Percentiles rank a stretch among this genome's conserved stretches.
phyloP scores from a whole-genome alignment of 2,797 vertebrate species.

The Pipistrellus pygmaeus region DNA sequence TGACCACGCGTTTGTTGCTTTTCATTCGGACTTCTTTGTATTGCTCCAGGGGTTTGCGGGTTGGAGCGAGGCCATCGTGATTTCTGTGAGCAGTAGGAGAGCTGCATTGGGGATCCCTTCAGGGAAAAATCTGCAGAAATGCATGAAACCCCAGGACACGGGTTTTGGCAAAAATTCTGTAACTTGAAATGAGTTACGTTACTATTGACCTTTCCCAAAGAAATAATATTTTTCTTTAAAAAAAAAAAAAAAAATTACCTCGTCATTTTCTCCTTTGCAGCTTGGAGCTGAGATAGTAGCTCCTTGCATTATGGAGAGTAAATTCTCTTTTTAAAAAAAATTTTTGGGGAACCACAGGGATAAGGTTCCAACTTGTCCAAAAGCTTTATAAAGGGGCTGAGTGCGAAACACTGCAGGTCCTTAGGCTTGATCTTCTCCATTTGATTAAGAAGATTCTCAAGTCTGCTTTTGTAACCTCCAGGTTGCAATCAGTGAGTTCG shows the following conservation, averaged over 20 bases:
- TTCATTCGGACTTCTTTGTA: background rate
- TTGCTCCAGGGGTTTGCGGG: background rate
- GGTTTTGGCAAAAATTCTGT: background rate
- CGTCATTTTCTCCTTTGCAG: constrained; percentile 31
- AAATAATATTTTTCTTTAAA: constrained; percentile 43
- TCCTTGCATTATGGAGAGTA: background rate
- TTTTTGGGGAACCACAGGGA: background rate
- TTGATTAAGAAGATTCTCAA: background rate
- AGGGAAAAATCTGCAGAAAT: background rate
- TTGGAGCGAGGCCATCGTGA: background rate
- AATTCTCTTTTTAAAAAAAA: background rate
- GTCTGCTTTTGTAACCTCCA: background rate
- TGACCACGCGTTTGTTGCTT: background rate
- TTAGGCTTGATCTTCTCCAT: background rate
- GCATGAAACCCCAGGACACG: background rate
- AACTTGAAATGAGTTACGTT: constrained; percentile 25
- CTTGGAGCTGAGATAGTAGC: background rate
- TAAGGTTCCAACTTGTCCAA: background rate
- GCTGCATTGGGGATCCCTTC: background rate
- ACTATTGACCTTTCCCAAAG: constrained; percentile 44
- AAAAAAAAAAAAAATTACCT: background rate
- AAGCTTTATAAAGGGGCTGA: background rate
- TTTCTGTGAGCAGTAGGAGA: background rate
- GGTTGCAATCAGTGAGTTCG: background rate
- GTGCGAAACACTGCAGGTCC: background rate